Base-by-base conservation (phyloP, 2,113 vertebrate genomes). In the Pterocles orientalis region DNA sequence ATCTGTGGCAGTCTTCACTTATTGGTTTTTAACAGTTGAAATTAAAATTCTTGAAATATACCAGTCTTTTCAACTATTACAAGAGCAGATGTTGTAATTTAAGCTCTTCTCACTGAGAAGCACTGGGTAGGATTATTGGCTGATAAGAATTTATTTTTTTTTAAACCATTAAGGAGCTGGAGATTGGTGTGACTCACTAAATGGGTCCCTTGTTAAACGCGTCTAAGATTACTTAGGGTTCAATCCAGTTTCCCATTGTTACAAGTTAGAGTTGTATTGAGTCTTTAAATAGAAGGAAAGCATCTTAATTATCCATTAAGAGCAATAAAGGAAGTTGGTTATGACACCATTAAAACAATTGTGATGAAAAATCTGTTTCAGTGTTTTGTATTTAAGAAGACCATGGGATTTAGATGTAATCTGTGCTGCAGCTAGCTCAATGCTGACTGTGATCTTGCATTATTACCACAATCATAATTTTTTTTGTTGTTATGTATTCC, bases 251-350 rank as follows among this genome's bases (percentile, higher is more conserved):
- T 80, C 51, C 82, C 29, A 6, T 45, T 92, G 82, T 88, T 94
- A 73, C 39, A 60, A 87, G 50, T 61, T 58, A 86, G 50, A 88
- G 66, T 81, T 86, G 51, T 29, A 80, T 34, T 58, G 54, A 81
- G 36, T 43, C 47, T 90, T 95, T 88, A 94, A 90, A 88, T 77
- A 81, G 82, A 64, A 92, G 69, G 71, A 97, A 93, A 78, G 39
- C 71, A 56, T 88, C 71, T 83, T 93, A 93, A 93, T 94, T 86
- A 75, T 77, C 93, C 85, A 86, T 97, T 94, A 94, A 81, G 58
- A 50, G 36, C 54, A 90, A 93, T 96, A 93, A 88, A 96, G 79
- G 82, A 92, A 94, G 76, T 93, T 95, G 54, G 51, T 97, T 96
- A 96, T 58, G 76, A 86, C 51, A 96, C 92, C 54, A 61, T 93